These are phyloP conservation scores for Drosophila formosana DNA, from an alignment of 2,888 invertebrate genomes.

Conservation along the genomic window DNA sequence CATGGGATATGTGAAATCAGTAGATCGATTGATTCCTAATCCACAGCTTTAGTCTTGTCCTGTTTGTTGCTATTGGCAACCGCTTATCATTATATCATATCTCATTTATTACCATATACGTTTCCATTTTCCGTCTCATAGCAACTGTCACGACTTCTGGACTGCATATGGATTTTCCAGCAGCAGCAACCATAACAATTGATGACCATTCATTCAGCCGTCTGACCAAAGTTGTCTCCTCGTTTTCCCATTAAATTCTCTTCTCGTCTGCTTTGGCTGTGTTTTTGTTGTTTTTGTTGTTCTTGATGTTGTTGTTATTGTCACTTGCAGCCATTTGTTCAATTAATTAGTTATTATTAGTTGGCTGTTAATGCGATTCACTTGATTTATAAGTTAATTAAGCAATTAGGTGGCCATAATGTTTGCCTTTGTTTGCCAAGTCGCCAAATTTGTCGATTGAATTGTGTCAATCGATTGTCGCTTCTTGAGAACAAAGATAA, in stretches of 20 bases:
- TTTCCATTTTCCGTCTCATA: slow-evolving; percentile 7
- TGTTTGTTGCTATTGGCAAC: slow-evolving; percentile 56
- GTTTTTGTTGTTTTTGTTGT: background rate
- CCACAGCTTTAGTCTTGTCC: background rate
- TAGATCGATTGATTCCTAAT: slow-evolving; percentile 8
- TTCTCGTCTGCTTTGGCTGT: background rate
- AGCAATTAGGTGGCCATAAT: slow-evolving; percentile 26
- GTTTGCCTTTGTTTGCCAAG: slow-evolving; percentile 6
- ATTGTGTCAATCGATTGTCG: slow-evolving; percentile 14
- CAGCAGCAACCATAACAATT: slow-evolving; percentile 27
- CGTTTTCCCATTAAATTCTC: slow-evolving; percentile 3
- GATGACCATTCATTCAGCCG: slow-evolving; percentile 25
- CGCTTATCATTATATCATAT: slow-evolving; percentile 41
- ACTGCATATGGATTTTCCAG: slow-evolving; percentile 10
- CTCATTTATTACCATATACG: slow-evolving; percentile 51
- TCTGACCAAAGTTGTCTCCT: slow-evolving; percentile 15
- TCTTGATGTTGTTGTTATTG: background rate
- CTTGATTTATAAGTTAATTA: slow-evolving; percentile 37
- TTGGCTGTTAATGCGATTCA: slow-evolving; percentile 30
- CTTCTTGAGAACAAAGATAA: background rate
- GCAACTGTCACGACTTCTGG: slow-evolving; percentile 29
- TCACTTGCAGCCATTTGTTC: slow-evolving; percentile 42
- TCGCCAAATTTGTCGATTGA: slow-evolving; percentile 5
- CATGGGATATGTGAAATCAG: slow-evolving; percentile 14
- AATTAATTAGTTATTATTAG: slow-evolving; percentile 54